Base-by-base conservation (phyloP, 2,113 vertebrate species). In the Poeciliopsis prolifica region DNA sequence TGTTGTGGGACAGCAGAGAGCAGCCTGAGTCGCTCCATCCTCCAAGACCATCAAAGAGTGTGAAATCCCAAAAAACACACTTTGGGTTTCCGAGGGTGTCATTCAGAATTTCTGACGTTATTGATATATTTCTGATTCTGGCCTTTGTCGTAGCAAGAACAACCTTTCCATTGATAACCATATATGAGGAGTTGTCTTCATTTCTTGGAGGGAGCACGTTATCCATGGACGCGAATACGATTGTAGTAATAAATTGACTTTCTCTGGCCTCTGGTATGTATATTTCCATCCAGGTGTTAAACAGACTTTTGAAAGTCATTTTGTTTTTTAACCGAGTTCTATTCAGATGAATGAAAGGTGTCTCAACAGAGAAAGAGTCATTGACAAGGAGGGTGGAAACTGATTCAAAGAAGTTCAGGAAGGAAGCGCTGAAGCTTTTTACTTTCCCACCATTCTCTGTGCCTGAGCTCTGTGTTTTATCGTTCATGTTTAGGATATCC, bases 11-110 rank as follows among this genome's bases (percentile, higher is more conserved):
- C 0, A 26, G 2, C 0, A 82, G 54, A 0, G 28, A 1, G 40
- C 96, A 96, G 0, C 80, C 86, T 0, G 65, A 2, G 0, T 29
- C 3, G 0, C 95, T 95, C 96, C 96, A 96, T 0, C 78, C 90
- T 1, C 89, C 91, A 0, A 62, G 48, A 7, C 68, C 80, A 2
- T 76, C 67, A 54, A 90, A 91, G 29, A 93, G 90, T 1, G 11
- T n/a, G 11, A 91, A 94, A 82, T 96, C 94, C 96, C 96, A 97
- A 54, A 92, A 95, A 7, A 94, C 94, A 5, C 96, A 97, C 61
- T 75, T 80, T 1, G 93, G 89, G 9, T 65, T 51, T 0, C 11
- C 31, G n/a, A 65, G 75, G 24, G 81, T 84, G 19, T 86, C 68
- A 14, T 95, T 93, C 33, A 93, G 65, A 63, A 93, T 79, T 37